phyloP scores from a whole-genome alignment of 1,140 invertebrate genomes.

The Contarinia nasturtii region DNA sequence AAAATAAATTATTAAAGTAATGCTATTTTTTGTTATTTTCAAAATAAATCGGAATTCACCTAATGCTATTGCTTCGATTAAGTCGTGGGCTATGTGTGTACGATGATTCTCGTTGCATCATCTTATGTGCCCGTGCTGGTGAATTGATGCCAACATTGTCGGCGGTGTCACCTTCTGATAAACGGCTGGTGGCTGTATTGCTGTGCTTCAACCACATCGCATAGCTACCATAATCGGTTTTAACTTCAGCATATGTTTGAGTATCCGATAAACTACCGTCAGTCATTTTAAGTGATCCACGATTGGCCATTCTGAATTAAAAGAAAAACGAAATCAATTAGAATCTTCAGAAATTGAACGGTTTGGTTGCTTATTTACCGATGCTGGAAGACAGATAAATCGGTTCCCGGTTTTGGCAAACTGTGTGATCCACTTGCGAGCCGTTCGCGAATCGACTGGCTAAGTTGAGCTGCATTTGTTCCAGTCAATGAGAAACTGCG shows the following conservation, averaged over 20 bases:
- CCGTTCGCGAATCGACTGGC: constrained; percentile 62
- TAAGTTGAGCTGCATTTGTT: constrained; percentile 61
- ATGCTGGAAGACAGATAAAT: constrained; percentile 24
- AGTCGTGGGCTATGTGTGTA: constrained; percentile 38
- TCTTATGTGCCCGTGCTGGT: constrained; percentile 18
- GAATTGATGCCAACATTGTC: constrained; percentile 31
- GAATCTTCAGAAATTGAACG: too few species aligned
- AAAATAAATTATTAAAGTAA: too few species aligned
- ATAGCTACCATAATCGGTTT: constrained; percentile 45
- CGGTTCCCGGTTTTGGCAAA: constrained; percentile 52
- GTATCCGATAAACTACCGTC: constrained; percentile 67
- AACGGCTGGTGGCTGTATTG: constrained; percentile 41
- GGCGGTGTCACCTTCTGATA: constrained; percentile 44
- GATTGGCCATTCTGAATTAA: constrained; percentile 26
- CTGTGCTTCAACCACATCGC: constrained; percentile 49
- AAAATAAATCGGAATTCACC: too few species aligned
- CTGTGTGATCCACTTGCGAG: constrained; percentile 61
- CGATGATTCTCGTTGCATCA: constrained; percentile 21
- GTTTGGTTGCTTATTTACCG: constrained; percentile 8
- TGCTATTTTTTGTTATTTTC: too few species aligned
- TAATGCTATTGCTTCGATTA: constrained; percentile 83
- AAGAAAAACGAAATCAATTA: not conserved
- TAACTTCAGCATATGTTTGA: constrained; percentile 41
- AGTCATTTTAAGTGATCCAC: constrained; percentile 36
- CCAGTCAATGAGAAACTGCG: constrained; percentile 65